Base-by-base conservation (phyloP, 2,797 vertebrate genomes). In the Falco cherrug region DNA sequence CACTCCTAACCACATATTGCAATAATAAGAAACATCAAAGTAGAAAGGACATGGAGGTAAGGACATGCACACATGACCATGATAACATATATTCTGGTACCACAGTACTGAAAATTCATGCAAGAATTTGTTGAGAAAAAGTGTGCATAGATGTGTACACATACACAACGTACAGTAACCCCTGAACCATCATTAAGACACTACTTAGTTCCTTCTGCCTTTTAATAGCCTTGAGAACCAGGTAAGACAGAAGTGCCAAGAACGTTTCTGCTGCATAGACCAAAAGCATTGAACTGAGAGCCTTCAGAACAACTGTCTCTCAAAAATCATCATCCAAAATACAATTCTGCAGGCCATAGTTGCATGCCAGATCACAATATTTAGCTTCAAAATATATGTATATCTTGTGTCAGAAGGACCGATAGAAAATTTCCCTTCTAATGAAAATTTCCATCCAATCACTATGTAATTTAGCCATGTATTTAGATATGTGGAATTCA, bases 41-140 rank as follows among this genome's bases (percentile, higher is more conserved):
- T 4, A 71, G n/a, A 68, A 81, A 59, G 14, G 6, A n/a, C 6
- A 26, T 3, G 4, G 35, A 81, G 33, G 11, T 21, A 69, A 60
- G 41, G 48, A 56, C 33, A 24, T 1, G 6, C 9, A 56, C 11
- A 13, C 3, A 1, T 2, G 6, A 18, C 26, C 50, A 7, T 8
- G 19, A 10, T 14, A 83, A 51, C 16, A 14, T 2, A 7, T 8
- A 18, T 10, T 87, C 51, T 48, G 8, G 24, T 67, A 60, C 9
- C 45, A 51, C 1, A 24, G n/a, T 24, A 71, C 3, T 35, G 45
- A 75, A 87, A 94, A 84, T 15, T 33, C 21, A 56, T 8, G 8
- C 19, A 69, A 65, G 21, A 56, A 64, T 64, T 70, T 47, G 5
- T 19, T 33, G 54, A 47, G 11, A 43, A 50, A 64, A 53, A 53